Base-by-base conservation (phyloP, 2,113 vertebrate species). In the Amphiprion percula region DNA sequence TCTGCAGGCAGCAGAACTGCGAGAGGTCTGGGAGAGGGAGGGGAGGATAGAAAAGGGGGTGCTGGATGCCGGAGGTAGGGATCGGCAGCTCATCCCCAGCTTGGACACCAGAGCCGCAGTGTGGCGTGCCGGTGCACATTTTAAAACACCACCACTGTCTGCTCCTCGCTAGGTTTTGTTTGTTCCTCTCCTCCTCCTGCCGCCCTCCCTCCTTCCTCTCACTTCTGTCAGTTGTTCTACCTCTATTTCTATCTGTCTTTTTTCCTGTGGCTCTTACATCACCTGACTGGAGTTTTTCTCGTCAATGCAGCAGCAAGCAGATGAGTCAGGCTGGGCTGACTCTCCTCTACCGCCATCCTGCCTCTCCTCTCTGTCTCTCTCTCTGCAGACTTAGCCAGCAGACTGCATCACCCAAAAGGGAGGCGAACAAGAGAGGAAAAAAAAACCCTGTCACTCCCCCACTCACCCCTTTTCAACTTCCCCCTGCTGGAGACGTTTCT, bases 81-180 rank as follows among this genome's bases (percentile, higher is more conserved):
- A 87, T 77, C 74, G 50, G 84, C 85, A 87, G 88, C 85, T 91
- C 88, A 73, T 92, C 80, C 71, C 68, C 79, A 52, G 77, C 86
- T 81, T 81, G 88, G 91, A 92, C 90, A 87, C 82, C 69, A 69
- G 76, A 93, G 79, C 94, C 90, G 93, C 94, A 95, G 93, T 94
- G 94, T 95, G 92, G 93, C 94, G 92, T 94, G 94, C 89, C 88
- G 77, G 83, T 90, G 94, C 94, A 95, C 94, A 95, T 95, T 94
- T 95, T 91, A 94, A 94, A 91, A 80, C 68, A 50, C 58, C 72
- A 73, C 39, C 37, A 58, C 77, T 84, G 87, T 80, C 88, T 91
- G 83, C 79, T 83, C 53, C 83, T 80, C 19, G 65, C 81, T 79
- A 41, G 74, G 50, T 79, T 85, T 67, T 89, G 76, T 88, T 85